Evolutionary conservation across 2,797 vertebrate species (phyloP), one percentile per base, ranked within the genome.

Genomic region (Molothrus ater): DNA sequence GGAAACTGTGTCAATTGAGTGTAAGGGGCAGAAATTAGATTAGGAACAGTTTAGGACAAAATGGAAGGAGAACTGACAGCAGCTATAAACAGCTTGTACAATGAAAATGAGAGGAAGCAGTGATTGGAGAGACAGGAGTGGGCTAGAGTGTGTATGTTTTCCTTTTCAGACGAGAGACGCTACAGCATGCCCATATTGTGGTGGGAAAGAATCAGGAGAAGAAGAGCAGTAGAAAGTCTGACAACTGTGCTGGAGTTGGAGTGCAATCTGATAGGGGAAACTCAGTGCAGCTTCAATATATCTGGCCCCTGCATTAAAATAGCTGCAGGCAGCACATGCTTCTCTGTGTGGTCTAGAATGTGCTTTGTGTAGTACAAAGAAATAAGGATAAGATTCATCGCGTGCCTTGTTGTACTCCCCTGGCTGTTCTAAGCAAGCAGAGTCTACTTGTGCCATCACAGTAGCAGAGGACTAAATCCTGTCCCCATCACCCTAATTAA

Each of bases 111-210:
- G 96, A 94, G 80, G 92, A 94, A 93, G 86, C 88, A 88, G 93
- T 21, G 86, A 94, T 20, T 92, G 94, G 88, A 94, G 92, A 96
- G 96, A 96, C 94, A 92, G 86, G 92, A 96, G 96, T 96, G 93
- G 94, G 95, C 95, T 95, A 90, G 83, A 93, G 88, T 93, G 93
- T 96, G 88, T 95, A 93, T 95, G 93, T 95, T 95, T 93, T 95
- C 70, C 0, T 65, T 88, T 79, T 69, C 65, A 96, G 94, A 96
- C 29, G 95, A 96, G 95, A 96, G 96, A 96, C 95, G 3, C 76
- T 94, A 92, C 88, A 95, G 91, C 88, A 86, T 96, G 95, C 73
- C 93, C 88, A 94, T 95, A 86, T 90, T 95, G 95, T 88, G 88
- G 90, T 91, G 88, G 90, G 88, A 86, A 96, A 95, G 88, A 93